phyloP scores from a whole-genome alignment of 2,797 vertebrate species.

The Iguana delicatissima region DNA sequence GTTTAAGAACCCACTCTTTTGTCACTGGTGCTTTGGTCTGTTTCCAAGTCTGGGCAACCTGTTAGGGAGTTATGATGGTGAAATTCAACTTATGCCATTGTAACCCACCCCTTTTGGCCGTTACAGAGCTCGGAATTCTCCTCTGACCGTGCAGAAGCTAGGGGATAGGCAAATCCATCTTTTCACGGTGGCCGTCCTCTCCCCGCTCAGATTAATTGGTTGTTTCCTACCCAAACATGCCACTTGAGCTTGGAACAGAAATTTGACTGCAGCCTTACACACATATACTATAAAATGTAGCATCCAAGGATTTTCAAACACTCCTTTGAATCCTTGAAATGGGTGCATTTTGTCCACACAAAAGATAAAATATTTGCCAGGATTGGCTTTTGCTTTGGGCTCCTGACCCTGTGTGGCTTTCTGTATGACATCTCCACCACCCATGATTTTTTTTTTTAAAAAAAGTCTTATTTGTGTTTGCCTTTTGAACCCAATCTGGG shows the following conservation, averaged over 20 bases:
- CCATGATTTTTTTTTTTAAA: not conserved
- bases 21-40: too few species aligned
- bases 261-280: too few species aligned
- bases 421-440: not conserved
- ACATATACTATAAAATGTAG: too few species aligned
- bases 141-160: too few species aligned
- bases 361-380: not conserved
- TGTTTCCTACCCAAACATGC: not conserved
- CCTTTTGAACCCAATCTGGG: slow-evolving; percentile 13
- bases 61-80: too few species aligned
- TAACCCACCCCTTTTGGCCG: too few species aligned
- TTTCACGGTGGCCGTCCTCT: too few species aligned
- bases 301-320: not conserved
- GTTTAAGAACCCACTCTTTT: too few species aligned
- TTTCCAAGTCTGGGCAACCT: too few species aligned
- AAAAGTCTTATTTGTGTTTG: not conserved
- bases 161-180: too few species aligned
- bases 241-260: not conserved
- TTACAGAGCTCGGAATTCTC: too few species aligned
- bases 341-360: not conserved
- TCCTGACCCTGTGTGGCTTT: not conserved
- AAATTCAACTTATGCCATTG: too few species aligned
- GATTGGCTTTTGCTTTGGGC: not conserved
- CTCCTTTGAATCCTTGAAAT: not conserved
- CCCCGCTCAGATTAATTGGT: not conserved